Percentiles rank a stretch among this genome's conserved stretches.
phyloP scores from a whole-genome alignment of 2,888 invertebrate genomes.

The Schrankia costaestrigalis region DNA sequence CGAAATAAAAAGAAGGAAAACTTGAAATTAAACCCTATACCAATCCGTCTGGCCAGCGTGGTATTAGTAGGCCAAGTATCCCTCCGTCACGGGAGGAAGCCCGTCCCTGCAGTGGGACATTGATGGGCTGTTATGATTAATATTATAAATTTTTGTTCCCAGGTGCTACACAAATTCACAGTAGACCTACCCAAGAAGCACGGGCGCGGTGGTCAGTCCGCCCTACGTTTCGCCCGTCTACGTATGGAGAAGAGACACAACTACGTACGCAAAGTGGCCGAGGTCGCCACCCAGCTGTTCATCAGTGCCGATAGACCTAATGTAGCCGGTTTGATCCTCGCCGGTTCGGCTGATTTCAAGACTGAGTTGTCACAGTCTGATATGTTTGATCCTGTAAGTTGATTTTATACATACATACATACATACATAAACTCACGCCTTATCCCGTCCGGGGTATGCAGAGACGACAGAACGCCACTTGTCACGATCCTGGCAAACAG shows the following conservation, averaged over 20 bases:
- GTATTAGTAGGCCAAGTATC: too few relatives aligned
- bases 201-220: constrained; percentile 99
- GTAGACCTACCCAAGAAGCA: constrained; percentile 99
- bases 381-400: constrained; percentile 98
- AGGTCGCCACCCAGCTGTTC: constrained; percentile 94
- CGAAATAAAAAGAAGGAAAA: too few relatives aligned
- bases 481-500: too few relatives aligned
- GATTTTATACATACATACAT: too few relatives aligned
- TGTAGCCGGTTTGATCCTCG: constrained; percentile 97
- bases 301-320: constrained; percentile 99
- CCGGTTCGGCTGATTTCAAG: constrained; percentile 99
- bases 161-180: constrained; percentile 97
- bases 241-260: constrained; percentile 99
- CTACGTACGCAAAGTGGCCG: constrained; percentile 96
- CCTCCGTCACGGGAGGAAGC: too few relatives aligned
- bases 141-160: constrained; percentile 8
- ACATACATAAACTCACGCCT: too few relatives aligned
- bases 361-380: constrained; percentile 99
- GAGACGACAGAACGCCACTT: too few relatives aligned
- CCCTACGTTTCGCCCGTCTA: constrained; percentile 98
- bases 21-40: too few relatives aligned
- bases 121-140: too few relatives aligned
- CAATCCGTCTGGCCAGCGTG: too few relatives aligned
- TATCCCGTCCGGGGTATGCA: too few relatives aligned
- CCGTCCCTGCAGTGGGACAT: too few relatives aligned